Base-by-base conservation (phyloP, 2,113 vertebrate species). In the Mastomys natalensis region DNA sequence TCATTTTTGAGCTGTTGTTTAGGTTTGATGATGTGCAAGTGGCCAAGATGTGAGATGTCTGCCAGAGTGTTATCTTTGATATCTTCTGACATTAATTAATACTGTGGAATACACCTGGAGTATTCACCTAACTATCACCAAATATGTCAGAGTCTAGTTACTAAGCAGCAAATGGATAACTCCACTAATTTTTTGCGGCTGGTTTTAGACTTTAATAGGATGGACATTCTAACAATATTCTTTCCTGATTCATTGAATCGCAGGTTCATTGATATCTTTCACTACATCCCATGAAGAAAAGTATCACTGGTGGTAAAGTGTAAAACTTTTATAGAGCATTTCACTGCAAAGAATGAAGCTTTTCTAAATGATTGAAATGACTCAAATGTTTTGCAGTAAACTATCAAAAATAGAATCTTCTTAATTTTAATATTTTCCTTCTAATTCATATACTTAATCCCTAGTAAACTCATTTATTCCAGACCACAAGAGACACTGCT, bases 71-170 rank as follows among this genome's bases (percentile, higher is more conserved):
- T 89, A 11, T 51, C 29, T 21, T 87, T 78, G 8, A 82, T n/a
- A 12, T 82, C 37, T 21, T 68, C 55, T 24, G 21, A 29, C 72
- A 90, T 34, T 34, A 21, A 62, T 70, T 21, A 88, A 94, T 66
- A 45, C 24, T 78, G 10, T 53, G 5, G 8, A 24, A 48, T 64
- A 12, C 6, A 31, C 2, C 6, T 60, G 37, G n/a, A 51, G 84
- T 58, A 76, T 62, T 92, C 90, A 29, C 64, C 76, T 68, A 81
- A 62, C 87, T 92, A 85, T 88, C 2, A 58, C 9, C 87, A 92
- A 90, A 82, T 72, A 5, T 3, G 1, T 53, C 51, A 66, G 37
- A 51, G 24, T 88, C 24, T 84, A 53, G 22, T 70, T 48, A 13
- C 8, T 17, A 64, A 51, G 5, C 11, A 51, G 26, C 21, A n/a